These are phyloP conservation scores for Reticulitermes speratus DNA, from an alignment of 1,140 invertebrate genomes.

Conservation along the genomic window DNA sequence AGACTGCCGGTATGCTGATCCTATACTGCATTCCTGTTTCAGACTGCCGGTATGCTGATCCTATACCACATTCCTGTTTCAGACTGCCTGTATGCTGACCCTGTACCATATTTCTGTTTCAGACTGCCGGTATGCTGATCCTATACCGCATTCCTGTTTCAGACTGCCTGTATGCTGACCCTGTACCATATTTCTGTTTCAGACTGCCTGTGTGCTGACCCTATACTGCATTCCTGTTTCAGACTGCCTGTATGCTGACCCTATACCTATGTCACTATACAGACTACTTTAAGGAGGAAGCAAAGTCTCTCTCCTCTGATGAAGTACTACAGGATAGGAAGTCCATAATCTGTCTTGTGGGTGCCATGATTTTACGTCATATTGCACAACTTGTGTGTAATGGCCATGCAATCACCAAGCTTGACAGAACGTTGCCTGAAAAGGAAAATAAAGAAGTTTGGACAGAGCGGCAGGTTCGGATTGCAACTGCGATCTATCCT, in stretches of 20 bases:
- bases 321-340: neutral
- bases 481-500: constrained; percentile 83
- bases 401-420: constrained; percentile 67
- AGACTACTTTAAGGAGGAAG: constrained; percentile 48
- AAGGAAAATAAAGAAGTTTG: constrained; percentile 35
- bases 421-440: constrained; percentile 39
- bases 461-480: constrained; percentile 55
- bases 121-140: no score
- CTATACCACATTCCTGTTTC: constrained; percentile 34
- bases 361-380: constrained; percentile 62
- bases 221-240: constrained; percentile 34
- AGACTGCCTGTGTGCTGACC: no score
- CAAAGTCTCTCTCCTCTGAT: neutral
- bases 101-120: constrained; percentile 26
- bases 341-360: neutral
- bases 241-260: constrained; percentile 60
- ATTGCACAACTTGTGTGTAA: constrained; percentile 78
- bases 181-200: constrained; percentile 43
- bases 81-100: constrained; percentile 60
- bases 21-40: no score
- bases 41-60: no score
- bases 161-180: constrained; percentile 60
- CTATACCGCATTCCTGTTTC: constrained; percentile 35
- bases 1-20: no score
- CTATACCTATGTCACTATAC: constrained; percentile 55